Percentiles rank a stretch among this genome's conserved stretches.
Conservation (phyloP, 2,888 invertebrate species). For the Ectropis crepuscularia region DNA sequence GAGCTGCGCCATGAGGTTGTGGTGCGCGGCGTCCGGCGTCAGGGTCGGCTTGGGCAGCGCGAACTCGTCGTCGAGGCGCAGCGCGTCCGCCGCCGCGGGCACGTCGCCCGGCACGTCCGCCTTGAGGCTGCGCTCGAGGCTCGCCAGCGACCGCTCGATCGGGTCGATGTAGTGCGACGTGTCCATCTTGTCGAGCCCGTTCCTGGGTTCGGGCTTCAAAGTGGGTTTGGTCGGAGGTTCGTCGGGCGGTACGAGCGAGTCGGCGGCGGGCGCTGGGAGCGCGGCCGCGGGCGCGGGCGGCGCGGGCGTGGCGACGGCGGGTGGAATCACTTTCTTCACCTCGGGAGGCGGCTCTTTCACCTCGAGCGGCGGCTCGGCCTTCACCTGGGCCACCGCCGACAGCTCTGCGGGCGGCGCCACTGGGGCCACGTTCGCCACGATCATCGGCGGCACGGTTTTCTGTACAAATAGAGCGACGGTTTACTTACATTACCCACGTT, state of each 20-base stretch:
- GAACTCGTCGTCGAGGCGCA: conserved; percentile 79
- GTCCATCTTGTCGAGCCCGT: conserved; percentile 76
- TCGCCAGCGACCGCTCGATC: conserved; percentile 89
- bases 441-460: conserved; percentile 54
- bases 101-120: conserved; percentile 84
- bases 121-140: conserved; percentile 87
- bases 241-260: conserved; percentile 55
- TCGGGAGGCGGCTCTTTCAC: conserved; percentile 52
- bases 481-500: neutral
- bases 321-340: conserved; percentile 55
- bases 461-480: conserved; percentile 42
- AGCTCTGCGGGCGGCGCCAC: conserved; percentile 35
- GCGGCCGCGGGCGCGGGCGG: conserved; percentile 29
- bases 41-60: conserved; percentile 71
- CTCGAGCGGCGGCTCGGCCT: conserved; percentile 47
- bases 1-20: conserved; percentile 76
- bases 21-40: conserved; percentile 70
- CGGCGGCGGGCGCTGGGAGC: conserved; percentile 46
- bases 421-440: conserved; percentile 37
- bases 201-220: conserved; percentile 68
- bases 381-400: conserved; percentile 35
- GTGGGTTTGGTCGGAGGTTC: conserved; percentile 57
- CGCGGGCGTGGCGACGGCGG: conserved; percentile 37
- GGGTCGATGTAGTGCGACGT: conserved; percentile 86
- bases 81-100: conserved; percentile 76